phyloP scores from a whole-genome alignment of 2,888 invertebrate species.

The Agrochola lychnidis region DNA sequence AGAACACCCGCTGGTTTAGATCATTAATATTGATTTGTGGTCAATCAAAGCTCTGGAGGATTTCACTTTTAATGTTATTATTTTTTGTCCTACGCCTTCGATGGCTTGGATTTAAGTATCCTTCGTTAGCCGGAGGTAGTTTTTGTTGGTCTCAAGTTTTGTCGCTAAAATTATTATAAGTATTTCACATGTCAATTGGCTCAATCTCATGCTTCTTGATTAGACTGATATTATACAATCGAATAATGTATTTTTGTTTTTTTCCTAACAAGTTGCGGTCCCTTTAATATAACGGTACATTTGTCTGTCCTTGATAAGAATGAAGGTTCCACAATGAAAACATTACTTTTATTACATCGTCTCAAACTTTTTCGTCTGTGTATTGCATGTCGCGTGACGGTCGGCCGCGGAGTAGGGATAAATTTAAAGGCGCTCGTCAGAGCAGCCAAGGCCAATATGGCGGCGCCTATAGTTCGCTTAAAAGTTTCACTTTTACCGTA shows the following conservation, averaged over 20 bases:
- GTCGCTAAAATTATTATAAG: slow-evolving; percentile 60
- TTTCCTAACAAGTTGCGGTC: background rate
- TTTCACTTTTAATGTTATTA: slow-evolving; percentile 89
- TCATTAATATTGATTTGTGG: slow-evolving; percentile 92
- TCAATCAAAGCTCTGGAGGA: slow-evolving; percentile 90
- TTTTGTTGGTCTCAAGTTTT: slow-evolving; percentile 66
- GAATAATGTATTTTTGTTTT: slow-evolving; percentile 18
- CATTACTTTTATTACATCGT: too few relatives aligned
- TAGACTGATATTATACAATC: slow-evolving; percentile 14
- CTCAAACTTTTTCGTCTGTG: too few relatives aligned
- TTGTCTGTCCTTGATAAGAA: background rate
- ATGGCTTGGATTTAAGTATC: slow-evolving; percentile 66
- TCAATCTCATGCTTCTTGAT: slow-evolving; percentile 42
- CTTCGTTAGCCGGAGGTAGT: slow-evolving; percentile 74
- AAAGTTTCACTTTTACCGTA: too few relatives aligned
- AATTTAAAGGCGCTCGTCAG: too few relatives aligned
- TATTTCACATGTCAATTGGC: slow-evolving; percentile 60
- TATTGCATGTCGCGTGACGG: too few relatives aligned
- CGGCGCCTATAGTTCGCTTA: too few relatives aligned
- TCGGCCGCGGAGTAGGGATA: too few relatives aligned
- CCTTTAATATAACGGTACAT: slow-evolving; percentile 22
- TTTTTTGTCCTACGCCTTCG: slow-evolving; percentile 79
- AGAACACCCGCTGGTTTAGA: slow-evolving; percentile 88
- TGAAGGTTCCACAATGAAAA: background rate
- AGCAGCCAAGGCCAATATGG: too few relatives aligned